Base-by-base conservation (phyloP, 1,140 invertebrate species). In the Stratiolaelaps scimitus region DNA sequence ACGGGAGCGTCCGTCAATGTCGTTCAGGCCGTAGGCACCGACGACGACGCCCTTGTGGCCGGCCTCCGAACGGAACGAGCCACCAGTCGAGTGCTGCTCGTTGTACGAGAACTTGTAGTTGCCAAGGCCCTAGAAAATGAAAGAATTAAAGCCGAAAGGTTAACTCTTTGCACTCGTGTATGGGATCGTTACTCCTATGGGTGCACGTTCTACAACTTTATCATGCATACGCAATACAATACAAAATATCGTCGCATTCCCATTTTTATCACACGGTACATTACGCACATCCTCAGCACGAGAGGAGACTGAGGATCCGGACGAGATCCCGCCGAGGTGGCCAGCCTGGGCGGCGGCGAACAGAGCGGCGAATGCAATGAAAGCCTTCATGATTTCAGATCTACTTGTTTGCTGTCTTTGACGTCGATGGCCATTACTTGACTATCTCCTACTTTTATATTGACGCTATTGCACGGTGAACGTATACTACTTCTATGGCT, bases 31-130 rank as follows among this genome's bases (percentile, higher is more conserved):
- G 20, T 73, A 73, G 19, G 71, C 69, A 4, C 72, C 72, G 23
- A 70, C 67, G 23, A 70, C 67, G 23, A 72, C 70, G 19, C 69
- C 68, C 6, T 65, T 47, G 44, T 65, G 64, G 7, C 71, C 71
- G 64, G 47, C 67, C 66, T 72, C 72, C 2, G 67, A 30, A 43
- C 72, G 44, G 67, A 69, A 70, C 43, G 68, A 70, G 40, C 72
- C 73, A 17, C 71, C 73, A 43, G 74, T 74, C 0, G 72, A 68
- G 66, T 74, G 72, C 43, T 71, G 66, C 67, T 72, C 72, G 43
- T 72, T 72, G 67, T 72, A 72, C n/a, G 69, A 68, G 60, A 72
- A 72, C 66, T 71, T 71, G 48, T 72, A 72, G 65, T 72, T 72
- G 13, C 72, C 72, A 13, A 67, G 47, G 20, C 47, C 47, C 47